phyloP scores from a whole-genome alignment of 2,888 invertebrate genomes.

The Pheosia tremula region DNA sequence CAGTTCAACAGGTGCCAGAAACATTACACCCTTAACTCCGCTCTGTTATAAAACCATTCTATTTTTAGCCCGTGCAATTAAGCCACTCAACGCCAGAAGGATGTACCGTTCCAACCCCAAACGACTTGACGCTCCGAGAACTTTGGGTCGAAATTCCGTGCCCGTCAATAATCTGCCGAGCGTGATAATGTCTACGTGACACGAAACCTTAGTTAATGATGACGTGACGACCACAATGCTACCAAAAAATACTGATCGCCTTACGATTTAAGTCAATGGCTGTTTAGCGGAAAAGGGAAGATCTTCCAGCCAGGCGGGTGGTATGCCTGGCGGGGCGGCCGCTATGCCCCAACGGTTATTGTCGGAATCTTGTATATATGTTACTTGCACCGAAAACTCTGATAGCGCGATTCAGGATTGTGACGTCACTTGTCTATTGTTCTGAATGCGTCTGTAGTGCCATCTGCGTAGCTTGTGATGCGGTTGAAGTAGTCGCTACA shows the following conservation, averaged over 20 bases:
- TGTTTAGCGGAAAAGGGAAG: no score
- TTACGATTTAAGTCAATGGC: background rate
- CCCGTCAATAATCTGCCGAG: conserved; percentile 23
- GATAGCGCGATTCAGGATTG: no score
- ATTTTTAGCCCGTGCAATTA: conserved; percentile 46
- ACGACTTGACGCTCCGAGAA: conserved; percentile 16
- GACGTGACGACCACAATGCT: conserved; percentile 16
- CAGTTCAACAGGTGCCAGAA: conserved; percentile 19
- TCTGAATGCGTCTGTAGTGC: no score
- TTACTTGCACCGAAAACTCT: no score
- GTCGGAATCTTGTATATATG: no score
- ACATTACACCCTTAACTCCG: conserved; percentile 10
- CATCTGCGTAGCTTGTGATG: no score
- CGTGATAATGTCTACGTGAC: conserved; percentile 33
- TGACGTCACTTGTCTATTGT: no score
- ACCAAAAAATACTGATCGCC: background rate
- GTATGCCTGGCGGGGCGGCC: no score
- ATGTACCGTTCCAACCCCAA: conserved; percentile 37
- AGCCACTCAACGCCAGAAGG: conserved; percentile 44
- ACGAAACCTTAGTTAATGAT: conserved; percentile 12
- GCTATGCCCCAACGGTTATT: no score
- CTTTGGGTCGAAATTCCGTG: conserved; percentile 10
- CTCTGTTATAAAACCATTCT: conserved; percentile 24
- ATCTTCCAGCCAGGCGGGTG: no score
- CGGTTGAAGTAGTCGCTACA: no score